phyloP scores from a whole-genome alignment of 2,797 vertebrate genomes.

The Halcyon smyrnensis region DNA sequence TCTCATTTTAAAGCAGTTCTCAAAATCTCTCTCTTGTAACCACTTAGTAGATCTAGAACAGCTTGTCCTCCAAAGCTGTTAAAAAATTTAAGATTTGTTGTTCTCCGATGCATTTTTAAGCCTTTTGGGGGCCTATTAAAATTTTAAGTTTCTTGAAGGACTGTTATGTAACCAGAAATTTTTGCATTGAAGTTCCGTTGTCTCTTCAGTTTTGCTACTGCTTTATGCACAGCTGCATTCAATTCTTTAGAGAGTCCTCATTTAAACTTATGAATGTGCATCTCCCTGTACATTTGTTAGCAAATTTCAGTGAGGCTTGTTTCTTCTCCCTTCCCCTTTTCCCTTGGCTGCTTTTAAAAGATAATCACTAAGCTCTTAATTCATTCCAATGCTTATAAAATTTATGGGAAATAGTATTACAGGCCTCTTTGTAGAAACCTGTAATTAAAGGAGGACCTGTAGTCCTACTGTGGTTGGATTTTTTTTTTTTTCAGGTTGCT shows the following conservation, averaged over 20 bases:
- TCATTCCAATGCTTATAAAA: background rate
- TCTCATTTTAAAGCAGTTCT: constrained; percentile 7
- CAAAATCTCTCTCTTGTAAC: constrained; percentile 33
- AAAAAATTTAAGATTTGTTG: background rate
- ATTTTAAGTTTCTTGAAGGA: background rate
- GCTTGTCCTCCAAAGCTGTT: background rate
- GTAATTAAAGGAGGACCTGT: constrained; percentile 15
- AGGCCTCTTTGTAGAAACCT: background rate
- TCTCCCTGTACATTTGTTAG: background rate
- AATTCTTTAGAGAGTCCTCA: constrained; percentile 16
- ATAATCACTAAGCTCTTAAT: background rate
- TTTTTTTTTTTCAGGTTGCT: background rate
- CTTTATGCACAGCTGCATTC: background rate
- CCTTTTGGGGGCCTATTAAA: background rate
- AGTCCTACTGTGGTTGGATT: background rate
- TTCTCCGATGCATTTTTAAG: background rate
- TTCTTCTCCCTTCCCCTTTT: background rate
- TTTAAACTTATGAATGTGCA: background rate
- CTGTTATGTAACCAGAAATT: background rate
- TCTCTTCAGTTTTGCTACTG: background rate
- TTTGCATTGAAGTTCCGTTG: background rate
- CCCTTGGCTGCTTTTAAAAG: background rate
- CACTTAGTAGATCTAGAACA: background rate
- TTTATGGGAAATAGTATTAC: background rate
- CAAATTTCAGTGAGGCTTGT: background rate